Percentiles rank a stretch among this genome's conserved stretches.
These are phyloP conservation scores for Megaleporinus macrocephalus DNA, from an alignment of 2,113 vertebrate genomes.

Conservation along the genomic window DNA sequence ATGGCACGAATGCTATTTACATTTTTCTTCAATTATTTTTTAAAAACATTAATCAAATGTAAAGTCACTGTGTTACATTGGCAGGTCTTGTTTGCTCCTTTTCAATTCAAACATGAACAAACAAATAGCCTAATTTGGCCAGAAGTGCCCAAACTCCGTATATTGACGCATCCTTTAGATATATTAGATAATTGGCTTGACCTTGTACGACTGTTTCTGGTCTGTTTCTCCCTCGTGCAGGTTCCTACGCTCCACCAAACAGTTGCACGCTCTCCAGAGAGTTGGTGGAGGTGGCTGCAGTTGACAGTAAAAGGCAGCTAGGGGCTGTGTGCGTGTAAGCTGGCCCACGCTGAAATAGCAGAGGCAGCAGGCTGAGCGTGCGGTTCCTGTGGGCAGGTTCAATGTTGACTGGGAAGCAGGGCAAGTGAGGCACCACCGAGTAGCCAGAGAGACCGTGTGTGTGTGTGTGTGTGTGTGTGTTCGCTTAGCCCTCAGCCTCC, in stretches of 20 bases:
- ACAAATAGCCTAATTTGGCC: no score
- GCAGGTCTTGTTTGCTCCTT: no score
- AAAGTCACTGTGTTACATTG: no score
- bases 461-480: slow-evolving; percentile 6
- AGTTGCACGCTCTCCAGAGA: background rate
- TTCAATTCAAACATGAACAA: no score
- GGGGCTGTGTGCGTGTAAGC: background rate
- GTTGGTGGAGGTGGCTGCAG: slow-evolving; percentile 19
- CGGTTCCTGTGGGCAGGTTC: slow-evolving; percentile 20
- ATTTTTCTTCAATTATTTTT: no score
- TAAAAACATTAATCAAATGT: no score
- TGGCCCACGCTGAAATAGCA: slow-evolving; percentile 21
- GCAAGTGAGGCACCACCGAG: slow-evolving; percentile 33
- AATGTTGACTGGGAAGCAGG: slow-evolving; percentile 26
- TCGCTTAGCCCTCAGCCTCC: slow-evolving; percentile 17
- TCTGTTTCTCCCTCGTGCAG: background rate
- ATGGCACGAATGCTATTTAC: no score
- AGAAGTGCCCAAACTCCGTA: no score
- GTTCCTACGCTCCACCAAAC: slow-evolving; percentile 15
- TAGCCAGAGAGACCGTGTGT: background rate
- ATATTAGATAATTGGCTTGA: background rate
- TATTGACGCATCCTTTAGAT: background rate
- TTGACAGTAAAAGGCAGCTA: slow-evolving; percentile 32
- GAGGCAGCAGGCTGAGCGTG: slow-evolving; percentile 20
- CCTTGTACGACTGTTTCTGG: background rate